These are phyloP conservation scores for Cheirogaleus major DNA, from an alignment of 2,797 vertebrate species.

Conservation along the genomic window DNA sequence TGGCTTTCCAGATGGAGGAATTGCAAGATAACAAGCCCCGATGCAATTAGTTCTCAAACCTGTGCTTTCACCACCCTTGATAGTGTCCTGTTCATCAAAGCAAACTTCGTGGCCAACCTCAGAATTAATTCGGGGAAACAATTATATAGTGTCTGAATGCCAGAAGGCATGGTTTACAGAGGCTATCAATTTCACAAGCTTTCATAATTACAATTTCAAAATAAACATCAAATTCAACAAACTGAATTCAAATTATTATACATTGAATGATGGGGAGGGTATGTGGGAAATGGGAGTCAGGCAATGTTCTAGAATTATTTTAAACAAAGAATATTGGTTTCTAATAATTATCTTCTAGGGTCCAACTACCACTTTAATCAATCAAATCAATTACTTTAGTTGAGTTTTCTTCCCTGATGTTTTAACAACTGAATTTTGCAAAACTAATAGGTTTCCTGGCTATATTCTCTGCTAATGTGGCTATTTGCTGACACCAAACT, in stretches of 20 bases:
- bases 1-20: not conserved
- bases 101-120: not conserved
- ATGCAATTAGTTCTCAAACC: not conserved
- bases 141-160: not conserved
- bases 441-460: conserved; percentile 35
- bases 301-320: not conserved
- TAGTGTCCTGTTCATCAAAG: not conserved
- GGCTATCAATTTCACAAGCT: not conserved
- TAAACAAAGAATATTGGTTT: conserved; percentile 30
- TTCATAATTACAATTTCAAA: conserved; percentile 37
- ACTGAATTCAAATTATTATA: conserved; percentile 54
- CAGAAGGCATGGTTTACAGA: not conserved
- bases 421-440: conserved; percentile 38
- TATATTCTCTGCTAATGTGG: not conserved
- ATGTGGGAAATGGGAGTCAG: conserved; percentile 13
- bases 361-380: conserved; percentile 35
- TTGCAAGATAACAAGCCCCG: not conserved
- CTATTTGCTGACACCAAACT: not conserved
- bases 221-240: conserved; percentile 52
- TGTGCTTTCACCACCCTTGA: not conserved
- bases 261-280: not conserved
- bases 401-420: conserved; percentile 24
- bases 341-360: conserved; percentile 47
- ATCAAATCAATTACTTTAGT: conserved; percentile 48
- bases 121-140: not conserved